Conservation (phyloP, 1,140 invertebrate species). For the Calycopis cecrops region DNA sequence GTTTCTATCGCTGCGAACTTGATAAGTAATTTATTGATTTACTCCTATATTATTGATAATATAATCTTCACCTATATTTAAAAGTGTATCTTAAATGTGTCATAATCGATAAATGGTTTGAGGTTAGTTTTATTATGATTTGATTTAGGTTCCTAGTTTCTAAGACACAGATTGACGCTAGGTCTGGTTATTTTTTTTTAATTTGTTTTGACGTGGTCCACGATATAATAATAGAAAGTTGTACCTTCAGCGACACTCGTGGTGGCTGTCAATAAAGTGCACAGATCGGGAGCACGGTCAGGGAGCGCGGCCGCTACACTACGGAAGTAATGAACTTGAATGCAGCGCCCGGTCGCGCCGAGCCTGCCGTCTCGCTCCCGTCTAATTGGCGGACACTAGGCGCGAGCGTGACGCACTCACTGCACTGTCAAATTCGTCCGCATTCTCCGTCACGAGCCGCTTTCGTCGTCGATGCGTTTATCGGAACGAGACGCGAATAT, state of each 20-base stretch:
- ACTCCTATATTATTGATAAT: too few species aligned
- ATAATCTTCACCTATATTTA: too few species aligned
- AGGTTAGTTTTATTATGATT: too few species aligned
- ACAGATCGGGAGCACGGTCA: slow-evolving; percentile 62
- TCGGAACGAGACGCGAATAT: slow-evolving; percentile 73
- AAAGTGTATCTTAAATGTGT: too few species aligned
- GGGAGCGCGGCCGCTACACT: slow-evolving; percentile 55
- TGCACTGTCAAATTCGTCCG: slow-evolving; percentile 72
- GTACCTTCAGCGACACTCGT: slow-evolving; percentile 14
- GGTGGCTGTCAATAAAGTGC: slow-evolving; percentile 35
- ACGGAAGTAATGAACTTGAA: slow-evolving; percentile 74
- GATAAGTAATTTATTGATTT: not conserved
- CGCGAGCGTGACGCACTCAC: slow-evolving; percentile 66
- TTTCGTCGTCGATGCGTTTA: slow-evolving; percentile 73
- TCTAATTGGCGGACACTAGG: slow-evolving; percentile 50
- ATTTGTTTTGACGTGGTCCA: slow-evolving; percentile 11
- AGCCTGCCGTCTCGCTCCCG: slow-evolving; percentile 55
- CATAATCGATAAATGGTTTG: too few species aligned
- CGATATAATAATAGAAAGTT: slow-evolving; percentile 20
- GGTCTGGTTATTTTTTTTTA: not conserved
- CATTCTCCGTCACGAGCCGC: slow-evolving; percentile 71
- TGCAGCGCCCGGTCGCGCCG: slow-evolving; percentile 57
- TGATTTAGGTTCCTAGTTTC: too few species aligned
- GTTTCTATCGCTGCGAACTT: slow-evolving; percentile 13
- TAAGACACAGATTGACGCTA: too few species aligned